These are phyloP conservation scores for Diabrotica balteata DNA, from an alignment of 2,888 invertebrate genomes.

Conservation along the genomic window DNA sequence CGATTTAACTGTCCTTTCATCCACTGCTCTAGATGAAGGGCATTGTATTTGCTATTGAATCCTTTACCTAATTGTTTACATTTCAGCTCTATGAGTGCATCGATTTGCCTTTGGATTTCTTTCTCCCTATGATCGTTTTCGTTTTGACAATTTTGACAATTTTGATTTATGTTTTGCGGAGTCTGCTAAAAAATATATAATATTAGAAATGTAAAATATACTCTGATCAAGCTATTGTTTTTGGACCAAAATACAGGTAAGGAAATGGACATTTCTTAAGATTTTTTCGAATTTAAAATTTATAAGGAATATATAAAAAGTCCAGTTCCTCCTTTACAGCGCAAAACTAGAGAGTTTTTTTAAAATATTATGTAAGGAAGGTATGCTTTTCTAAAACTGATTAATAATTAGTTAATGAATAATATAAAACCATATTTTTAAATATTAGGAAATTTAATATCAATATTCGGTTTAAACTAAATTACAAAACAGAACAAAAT, in stretches of 20 bases:
- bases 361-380: too few relatives aligned
- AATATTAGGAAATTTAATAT: too few relatives aligned
- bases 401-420: not conserved
- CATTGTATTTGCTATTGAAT: slow-evolving; percentile 73
- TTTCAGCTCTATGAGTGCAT: slow-evolving; percentile 69
- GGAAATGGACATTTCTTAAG: slow-evolving; percentile 3
- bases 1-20: slow-evolving; percentile 78
- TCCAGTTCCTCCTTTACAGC: slow-evolving; percentile 1
- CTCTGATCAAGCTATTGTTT: slow-evolving; percentile 14
- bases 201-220: slow-evolving; percentile 39
- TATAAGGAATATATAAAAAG: not conserved
- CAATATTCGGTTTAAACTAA: too few relatives aligned
- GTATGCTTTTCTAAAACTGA: not conserved
- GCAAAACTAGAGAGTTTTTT: too few relatives aligned
- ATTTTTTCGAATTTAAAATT: not conserved
- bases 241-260: slow-evolving; percentile 30
- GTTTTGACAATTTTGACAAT: slow-evolving; percentile 45
- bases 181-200: slow-evolving; percentile 47
- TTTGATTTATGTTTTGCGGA: slow-evolving; percentile 54
- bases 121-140: slow-evolving; percentile 35
- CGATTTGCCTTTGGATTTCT: slow-evolving; percentile 62
- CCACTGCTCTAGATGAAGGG: slow-evolving; percentile 79
- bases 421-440: too few relatives aligned
- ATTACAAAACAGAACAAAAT: too few relatives aligned
- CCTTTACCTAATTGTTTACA: slow-evolving; percentile 70